A percentile compares a stretch with the other conserved stretches of the same genome.
These are phyloP conservation scores for Crotalus horridus DNA, from an alignment of 2,113 vertebrate species.

Conservation along the genomic window DNA sequence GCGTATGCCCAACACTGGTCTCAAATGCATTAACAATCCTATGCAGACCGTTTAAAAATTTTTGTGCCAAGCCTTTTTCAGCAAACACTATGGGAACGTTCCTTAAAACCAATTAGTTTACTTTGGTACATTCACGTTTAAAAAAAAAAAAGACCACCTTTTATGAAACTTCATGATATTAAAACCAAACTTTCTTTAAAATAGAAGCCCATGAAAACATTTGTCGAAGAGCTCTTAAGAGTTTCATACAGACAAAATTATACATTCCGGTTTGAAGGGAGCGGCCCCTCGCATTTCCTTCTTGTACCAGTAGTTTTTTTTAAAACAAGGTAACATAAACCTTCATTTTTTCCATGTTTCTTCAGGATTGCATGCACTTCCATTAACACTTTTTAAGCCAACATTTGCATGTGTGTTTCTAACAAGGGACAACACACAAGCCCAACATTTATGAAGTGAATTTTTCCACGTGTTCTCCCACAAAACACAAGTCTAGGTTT, in stretches of 20 bases:
- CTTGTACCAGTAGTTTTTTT: slow-evolving; percentile 7
- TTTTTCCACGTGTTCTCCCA: slow-evolving; percentile 6
- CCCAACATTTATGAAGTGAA: slow-evolving; percentile 28
- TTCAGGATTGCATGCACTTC: slow-evolving; percentile 33
- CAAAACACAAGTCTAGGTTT: slow-evolving; percentile 2
- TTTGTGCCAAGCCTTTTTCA: slow-evolving; percentile 38
- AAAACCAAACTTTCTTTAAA: slow-evolving; percentile 6
- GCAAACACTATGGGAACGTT: slow-evolving; percentile 44
- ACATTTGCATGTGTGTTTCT: neutral
- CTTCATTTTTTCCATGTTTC: slow-evolving; percentile 19
- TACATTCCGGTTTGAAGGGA: slow-evolving; percentile 13
- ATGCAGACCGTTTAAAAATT: slow-evolving; percentile 11
- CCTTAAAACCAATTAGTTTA: slow-evolving; percentile 17
- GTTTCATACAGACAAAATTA: slow-evolving; percentile 24
- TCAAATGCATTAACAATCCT: slow-evolving; percentile 1
- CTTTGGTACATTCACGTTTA: slow-evolving; percentile 5
- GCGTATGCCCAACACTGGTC: slow-evolving; percentile 40
- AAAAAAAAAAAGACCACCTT: slow-evolving; percentile 15
- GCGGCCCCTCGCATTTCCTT: neutral
- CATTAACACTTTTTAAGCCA: slow-evolving; percentile 20
- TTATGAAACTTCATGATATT: slow-evolving; percentile 7
- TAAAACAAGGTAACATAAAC: slow-evolving; percentile 16
- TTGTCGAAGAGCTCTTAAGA: slow-evolving; percentile 18
- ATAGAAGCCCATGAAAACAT: slow-evolving; percentile 17
- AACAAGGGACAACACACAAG: slow-evolving; percentile 18